A percentile compares a stretch with the other conserved stretches of the same genome.
phyloP scores from a whole-genome alignment of 2,797 vertebrate species.

The Anguilla marmorata region DNA sequence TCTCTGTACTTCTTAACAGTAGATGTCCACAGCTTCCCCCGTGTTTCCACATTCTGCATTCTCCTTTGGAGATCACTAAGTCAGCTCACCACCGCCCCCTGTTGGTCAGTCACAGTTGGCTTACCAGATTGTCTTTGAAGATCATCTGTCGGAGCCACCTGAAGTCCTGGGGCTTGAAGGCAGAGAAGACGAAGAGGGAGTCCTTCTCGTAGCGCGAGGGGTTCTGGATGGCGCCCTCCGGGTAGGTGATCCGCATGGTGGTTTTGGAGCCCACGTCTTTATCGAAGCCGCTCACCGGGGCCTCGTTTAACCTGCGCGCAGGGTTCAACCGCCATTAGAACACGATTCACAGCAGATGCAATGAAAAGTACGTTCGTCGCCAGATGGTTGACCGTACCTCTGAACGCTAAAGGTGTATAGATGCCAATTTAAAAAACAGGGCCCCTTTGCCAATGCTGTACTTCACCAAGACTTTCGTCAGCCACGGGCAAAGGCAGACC shows the following conservation, averaged over 20 bases:
- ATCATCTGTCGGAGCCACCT: slow-evolving; percentile 96
- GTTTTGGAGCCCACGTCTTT: slow-evolving; percentile 96
- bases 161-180: slow-evolving; percentile 96
- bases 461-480: background rate
- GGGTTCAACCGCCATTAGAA: slow-evolving; percentile 13
- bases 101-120: slow-evolving; percentile 45
- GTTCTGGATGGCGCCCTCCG: slow-evolving; percentile 94
- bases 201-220: slow-evolving; percentile 86
- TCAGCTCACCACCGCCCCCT: slow-evolving; percentile 44
- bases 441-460: background rate
- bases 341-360: background rate
- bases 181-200: slow-evolving; percentile 93
- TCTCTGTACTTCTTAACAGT: background rate
- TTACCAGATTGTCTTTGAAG: slow-evolving; percentile 93
- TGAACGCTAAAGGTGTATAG: background rate
- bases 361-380: background rate
- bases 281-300: slow-evolving; percentile 86
- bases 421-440: background rate
- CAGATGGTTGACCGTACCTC: background rate
- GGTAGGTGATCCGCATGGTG: slow-evolving; percentile 95
- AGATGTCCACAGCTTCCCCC: background rate
- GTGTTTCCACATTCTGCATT: background rate
- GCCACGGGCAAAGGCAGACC: background rate
- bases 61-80: background rate
- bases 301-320: slow-evolving; percentile 86